phyloP scores from a whole-genome alignment of 2,797 vertebrate species.

The Tympanoctomys barrerae region DNA sequence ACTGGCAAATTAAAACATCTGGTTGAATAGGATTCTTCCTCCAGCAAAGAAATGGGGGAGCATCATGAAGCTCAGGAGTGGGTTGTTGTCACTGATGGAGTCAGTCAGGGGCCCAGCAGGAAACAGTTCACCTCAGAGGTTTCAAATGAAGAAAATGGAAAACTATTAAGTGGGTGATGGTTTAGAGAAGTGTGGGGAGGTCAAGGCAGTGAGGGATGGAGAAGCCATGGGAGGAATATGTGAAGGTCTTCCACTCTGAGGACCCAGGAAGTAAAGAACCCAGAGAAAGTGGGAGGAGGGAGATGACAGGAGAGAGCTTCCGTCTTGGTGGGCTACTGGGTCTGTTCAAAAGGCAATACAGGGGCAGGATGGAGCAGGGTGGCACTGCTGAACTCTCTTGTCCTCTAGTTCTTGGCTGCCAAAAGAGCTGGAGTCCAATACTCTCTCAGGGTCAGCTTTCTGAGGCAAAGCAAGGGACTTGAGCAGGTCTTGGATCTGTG shows the following conservation, averaged over 20 bases:
- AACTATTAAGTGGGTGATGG: background rate
- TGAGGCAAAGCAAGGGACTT: background rate
- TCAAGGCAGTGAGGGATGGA: background rate
- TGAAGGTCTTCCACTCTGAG: background rate
- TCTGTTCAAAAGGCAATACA: background rate
- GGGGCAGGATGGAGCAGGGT: background rate
- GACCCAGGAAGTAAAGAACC: background rate
- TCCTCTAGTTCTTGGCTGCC: background rate
- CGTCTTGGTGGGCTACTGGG: too few species aligned
- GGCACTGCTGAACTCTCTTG: background rate
- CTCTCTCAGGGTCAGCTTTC: background rate
- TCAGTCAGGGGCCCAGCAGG: background rate
- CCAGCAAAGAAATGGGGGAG: conserved; percentile 15
- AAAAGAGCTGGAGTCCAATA: background rate
- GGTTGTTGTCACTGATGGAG: background rate
- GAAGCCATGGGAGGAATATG: background rate
- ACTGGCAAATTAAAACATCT: conserved; percentile 27
- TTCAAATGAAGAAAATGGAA: conserved; percentile 29
- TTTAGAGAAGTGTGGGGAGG: background rate
- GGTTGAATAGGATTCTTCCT: background rate
- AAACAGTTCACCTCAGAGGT: background rate
- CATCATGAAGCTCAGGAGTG: background rate
- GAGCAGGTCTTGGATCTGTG: background rate
- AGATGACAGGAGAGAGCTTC: rapidly evolving
- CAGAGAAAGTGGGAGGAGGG: background rate